Evolutionary conservation across 2,888 invertebrate species (phyloP), one percentile per base, ranked within the genome.

Genomic region (Drosophila prolongata): DNA sequence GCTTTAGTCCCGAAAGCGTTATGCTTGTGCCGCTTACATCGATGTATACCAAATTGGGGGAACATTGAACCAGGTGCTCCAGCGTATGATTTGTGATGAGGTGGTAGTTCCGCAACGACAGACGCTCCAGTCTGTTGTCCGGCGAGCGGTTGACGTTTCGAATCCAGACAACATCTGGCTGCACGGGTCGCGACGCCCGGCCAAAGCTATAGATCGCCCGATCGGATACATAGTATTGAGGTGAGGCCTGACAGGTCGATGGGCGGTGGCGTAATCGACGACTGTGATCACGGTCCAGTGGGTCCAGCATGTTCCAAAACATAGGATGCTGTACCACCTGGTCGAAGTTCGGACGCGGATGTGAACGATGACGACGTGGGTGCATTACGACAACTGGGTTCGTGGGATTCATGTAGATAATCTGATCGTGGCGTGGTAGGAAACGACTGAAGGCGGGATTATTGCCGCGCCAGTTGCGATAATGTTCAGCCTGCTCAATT

Each of bases 21-120:
- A 96, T 95, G 1, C 93, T 93, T 0, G 96, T 95, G 0, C 94
- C 94, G 0, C 94, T 94, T 1, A 97, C 94, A 90, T 97, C 96
- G 0, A 97, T 89, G 27, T 91, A 92, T 8, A 92, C 89, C 13
- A 96, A 89, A 60, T 93, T 90, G 0, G 95, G 94, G 0, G 95
- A 94, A 0, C 95, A 94, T 0, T 93, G 93, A 0, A 94, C 94
- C 54, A 95, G 90, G 88, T 95, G 95, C 13, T 91, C 90, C 16
- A 96, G 87, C 49, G 95, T 94, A 6, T 93, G 90, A 81, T 96
- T 94, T 0, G 95, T 95, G 0, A 96, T 94, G 60, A 93, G 92
- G 6, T 93, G 92, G 81, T 94, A 96, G 5, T 95, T 94, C 1
- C 94, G 94, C 6, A 94, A 92, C 3, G 93, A 93, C 0, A 95